These are phyloP conservation scores for Lasioglossum baleicum DNA, from an alignment of 1,140 invertebrate genomes.

Conservation along the genomic window DNA sequence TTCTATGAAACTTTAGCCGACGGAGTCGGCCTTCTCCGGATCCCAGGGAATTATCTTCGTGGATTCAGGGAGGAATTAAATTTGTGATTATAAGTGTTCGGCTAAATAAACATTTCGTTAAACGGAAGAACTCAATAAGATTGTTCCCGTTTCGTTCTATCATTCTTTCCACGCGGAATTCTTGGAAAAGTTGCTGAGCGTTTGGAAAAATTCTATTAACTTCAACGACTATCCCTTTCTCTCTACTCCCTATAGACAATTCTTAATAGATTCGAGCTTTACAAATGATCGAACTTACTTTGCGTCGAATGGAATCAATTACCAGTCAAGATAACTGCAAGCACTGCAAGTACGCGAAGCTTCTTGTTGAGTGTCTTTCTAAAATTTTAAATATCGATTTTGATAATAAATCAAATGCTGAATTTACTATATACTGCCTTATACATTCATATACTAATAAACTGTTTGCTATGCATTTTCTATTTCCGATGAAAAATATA, in stretches of 20 bases:
- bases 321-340: neutral
- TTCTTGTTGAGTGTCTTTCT: no score
- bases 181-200: no score
- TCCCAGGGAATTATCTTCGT: constrained; percentile 22
- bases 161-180: neutral
- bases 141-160: neutral
- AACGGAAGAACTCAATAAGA: constrained; percentile 1
- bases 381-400: no score
- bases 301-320: neutral
- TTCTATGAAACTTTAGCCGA: constrained; percentile 47
- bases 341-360: no score
- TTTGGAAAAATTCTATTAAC: neutral
- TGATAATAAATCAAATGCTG: no score
- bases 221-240: neutral
- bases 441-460: no score
- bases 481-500: no score
- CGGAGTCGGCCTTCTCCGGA: constrained; percentile 20
- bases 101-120: constrained; percentile 11
- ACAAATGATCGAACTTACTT: neutral
- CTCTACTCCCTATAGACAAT: neutral
- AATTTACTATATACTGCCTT: no score
- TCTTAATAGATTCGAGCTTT: neutral
- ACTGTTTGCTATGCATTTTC: no score
- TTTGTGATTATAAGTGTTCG: constrained; percentile 25
- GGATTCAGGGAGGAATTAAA: constrained; percentile 40